Evolutionary conservation across 2,113 vertebrate species (phyloP).

Genomic region (Eclectus roratus): DNA sequence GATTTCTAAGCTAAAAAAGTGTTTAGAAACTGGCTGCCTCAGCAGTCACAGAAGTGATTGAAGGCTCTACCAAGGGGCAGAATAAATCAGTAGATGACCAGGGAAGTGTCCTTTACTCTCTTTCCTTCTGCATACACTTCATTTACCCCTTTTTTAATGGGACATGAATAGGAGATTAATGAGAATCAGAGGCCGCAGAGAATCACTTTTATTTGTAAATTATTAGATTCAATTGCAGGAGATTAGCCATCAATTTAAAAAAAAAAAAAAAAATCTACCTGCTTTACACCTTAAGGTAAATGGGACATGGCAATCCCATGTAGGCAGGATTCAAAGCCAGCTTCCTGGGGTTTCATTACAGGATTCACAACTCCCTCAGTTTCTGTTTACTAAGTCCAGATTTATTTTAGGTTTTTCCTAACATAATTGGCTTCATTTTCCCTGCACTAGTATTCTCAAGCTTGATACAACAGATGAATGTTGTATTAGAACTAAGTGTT

Average conservation of each 20-base stretch:
- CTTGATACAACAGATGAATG: neutral
- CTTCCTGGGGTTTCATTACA: neutral
- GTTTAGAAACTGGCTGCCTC: slow-evolving; percentile 1
- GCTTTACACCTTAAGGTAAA: neutral
- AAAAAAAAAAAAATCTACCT: neutral
- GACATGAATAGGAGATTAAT: neutral
- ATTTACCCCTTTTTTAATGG: neutral
- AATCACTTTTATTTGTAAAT: neutral
- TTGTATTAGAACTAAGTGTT: neutral
- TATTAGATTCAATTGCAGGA: neutral
- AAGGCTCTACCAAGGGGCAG: neutral
- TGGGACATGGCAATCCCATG: neutral
- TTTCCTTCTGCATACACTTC: neutral
- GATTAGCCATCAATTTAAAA: neutral
- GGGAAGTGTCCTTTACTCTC: neutral
- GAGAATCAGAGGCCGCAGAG: neutral
- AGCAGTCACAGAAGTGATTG: neutral
- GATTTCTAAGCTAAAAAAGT: neutral
- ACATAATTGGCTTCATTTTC: neutral
- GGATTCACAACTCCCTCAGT: neutral
- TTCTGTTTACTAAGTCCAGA: neutral
- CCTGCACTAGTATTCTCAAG: neutral
- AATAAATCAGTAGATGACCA: neutral
- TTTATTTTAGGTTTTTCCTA: neutral
- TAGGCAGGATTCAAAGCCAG: neutral